phyloP scores from a whole-genome alignment of 2,113 vertebrate species.

The Oreocharis arfaki region DNA sequence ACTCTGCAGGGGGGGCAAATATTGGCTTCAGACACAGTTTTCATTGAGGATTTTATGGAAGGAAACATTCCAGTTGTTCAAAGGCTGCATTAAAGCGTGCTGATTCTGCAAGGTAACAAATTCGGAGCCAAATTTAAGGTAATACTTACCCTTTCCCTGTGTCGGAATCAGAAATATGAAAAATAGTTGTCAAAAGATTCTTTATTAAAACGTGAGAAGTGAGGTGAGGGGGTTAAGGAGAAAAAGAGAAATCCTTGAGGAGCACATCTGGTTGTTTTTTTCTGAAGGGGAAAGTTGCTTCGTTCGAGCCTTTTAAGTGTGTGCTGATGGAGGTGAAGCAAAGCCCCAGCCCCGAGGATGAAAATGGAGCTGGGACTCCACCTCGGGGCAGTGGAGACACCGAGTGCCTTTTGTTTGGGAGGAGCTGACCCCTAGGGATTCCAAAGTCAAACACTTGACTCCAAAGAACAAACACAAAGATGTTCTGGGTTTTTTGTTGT shows the following conservation, averaged over 20 bases:
- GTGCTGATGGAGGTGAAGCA: neutral
- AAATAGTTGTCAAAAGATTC: neutral
- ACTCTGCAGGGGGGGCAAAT: neutral
- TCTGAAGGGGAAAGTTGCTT: neutral
- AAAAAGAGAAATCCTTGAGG: neutral
- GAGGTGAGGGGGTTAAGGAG: neutral
- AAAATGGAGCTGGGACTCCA: neutral
- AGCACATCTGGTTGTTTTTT: neutral
- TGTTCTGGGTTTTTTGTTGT: neutral
- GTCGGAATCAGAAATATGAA: neutral
- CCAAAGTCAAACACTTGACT: neutral
- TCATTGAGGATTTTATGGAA: conserved; percentile 30
- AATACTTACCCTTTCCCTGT: neutral
- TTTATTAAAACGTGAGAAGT: neutral
- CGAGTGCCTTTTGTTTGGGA: neutral
- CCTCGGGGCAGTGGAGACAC: neutral
- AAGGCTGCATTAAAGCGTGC: neutral
- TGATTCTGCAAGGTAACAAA: neutral
- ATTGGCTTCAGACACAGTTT: neutral
- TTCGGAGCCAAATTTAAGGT: neutral
- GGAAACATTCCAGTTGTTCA: conserved; percentile 6
- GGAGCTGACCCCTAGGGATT: neutral
- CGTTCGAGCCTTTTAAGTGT: neutral
- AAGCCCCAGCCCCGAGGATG: neutral
- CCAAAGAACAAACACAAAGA: neutral